Base-by-base conservation (phyloP, 2,797 vertebrate species). In the Crax fasciolata region DNA sequence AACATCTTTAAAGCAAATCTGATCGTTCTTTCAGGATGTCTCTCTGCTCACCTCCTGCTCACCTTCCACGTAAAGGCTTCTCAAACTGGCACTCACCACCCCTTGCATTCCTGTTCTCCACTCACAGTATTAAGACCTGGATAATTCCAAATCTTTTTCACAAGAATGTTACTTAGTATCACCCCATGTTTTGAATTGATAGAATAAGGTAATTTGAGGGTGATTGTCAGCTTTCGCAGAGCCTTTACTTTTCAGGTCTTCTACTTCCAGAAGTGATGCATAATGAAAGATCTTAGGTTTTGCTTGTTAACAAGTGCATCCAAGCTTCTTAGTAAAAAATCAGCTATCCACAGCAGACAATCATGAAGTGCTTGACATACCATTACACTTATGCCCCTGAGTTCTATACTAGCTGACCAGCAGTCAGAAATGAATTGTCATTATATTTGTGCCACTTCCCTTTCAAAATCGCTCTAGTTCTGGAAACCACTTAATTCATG, bases 11-110 rank as follows among this genome's bases (percentile, higher is more conserved):
- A 67, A 83, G 18, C 46, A 13, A 61, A 6, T 87, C 32, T 6
- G 4, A 11, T 20, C 0, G 0, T 44, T 87, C 44, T 76, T 81
- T 67, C 52, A 66, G 39, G 57, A 74, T 38, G 30, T 1, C 3
- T 24, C 17, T 55, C 68, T 43, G 30, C 1, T 4, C 3, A 11
- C n/a, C 6, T 46, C 59, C 9, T 20, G 23, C 46, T 76, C 44
- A 62, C 30, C 72, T 79, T 41, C 39, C 13, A 67, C 46, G 65
- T 41, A 77, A 44, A 77, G 16, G 23, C 17, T 63, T 78, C 84
- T 67, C 25, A 51, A 81, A 71, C 16, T 28, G 18, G 52, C 10
- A 68, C 62, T 32, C 18, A 35, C 13, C 39, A 48, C 54, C 65
- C 39, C 51, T 74, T 61, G 32, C 30, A 62, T 1, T 10, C 7